Evolutionary conservation across 1,140 invertebrate species (phyloP), one percentile per base, ranked within the genome.

Genomic region (Forficula auricularia): DNA sequence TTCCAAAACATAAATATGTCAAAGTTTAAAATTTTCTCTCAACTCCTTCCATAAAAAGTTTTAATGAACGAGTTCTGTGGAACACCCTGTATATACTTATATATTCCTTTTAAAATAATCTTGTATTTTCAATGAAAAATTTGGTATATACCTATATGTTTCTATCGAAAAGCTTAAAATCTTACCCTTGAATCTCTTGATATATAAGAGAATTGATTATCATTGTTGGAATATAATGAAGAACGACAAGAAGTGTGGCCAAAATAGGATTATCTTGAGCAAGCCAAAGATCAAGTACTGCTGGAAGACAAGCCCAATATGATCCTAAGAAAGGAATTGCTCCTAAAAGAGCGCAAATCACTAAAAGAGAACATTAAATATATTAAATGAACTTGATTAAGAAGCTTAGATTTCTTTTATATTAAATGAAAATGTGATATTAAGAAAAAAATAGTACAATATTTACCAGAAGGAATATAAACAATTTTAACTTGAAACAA

Each of bases 181-280:
- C 67, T 70, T 63, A 95, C 90, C 89, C 88, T 69, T 95, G 92
- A 34, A 98, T 94, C 67, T 98, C 94, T 42, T 81, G 82, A 55
- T 98, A 97, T 50, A 98, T 94, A 12, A 89, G 80, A 3, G 87
- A 85, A 57, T 98, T 91, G 6, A 97, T 84, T 49, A 82, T 71
- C 41, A 78, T 83, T n/a, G 84, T 82, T 2, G 94, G 90, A 16
- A 91, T 65, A 53, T 96, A 77, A 54, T 95, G 90, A 37, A 77
- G 79, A 4, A 83, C 57, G 3, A 87, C 70, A 48, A 98, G 77
- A 0, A 87, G 50, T 19, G 87, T 57, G 0, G 91, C 77, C 1
- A 75, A 71, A 36, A 82, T 65, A 46, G 76, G 72, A 48, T 81
- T 70, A 48, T 78, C 80, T 54, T 91, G 79, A 4, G 90, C 82